Base-by-base conservation (phyloP, 2,113 vertebrate species). In the Scartelaos histophorus region DNA sequence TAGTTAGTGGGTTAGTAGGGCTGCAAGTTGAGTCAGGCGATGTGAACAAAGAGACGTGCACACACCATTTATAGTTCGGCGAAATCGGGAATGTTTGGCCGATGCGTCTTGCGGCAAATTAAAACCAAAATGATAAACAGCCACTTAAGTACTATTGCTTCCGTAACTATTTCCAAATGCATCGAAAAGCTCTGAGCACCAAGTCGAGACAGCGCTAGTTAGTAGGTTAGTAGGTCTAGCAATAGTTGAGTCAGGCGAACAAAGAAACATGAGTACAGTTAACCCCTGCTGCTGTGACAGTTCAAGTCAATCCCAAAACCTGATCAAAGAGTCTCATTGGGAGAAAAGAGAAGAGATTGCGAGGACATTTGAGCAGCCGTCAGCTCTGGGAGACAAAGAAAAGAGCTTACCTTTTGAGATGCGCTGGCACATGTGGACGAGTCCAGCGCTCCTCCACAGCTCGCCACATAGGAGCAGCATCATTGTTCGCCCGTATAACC, bases 401-500 rank as follows among this genome's bases (percentile, higher is more conserved):
- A 80, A 65, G 67, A 53, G 57, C 88, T 91, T 92, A 91, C 90
- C 91, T 91, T 43, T 90, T 75, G 69, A 86, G 70, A 85, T 84
- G 75, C 72, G 82, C 60, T 71, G 81, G 71, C 78, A 85, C 80
- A 75, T 76, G 83, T 24, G 82, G 69, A 82, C 29, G 73, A 81
- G 74, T 84, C 67, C 57, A 69, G 54, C 61, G 66, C 66, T 71
- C 66, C 49, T 69, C 29, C 46, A 54, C 70, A 70, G 66, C 82
- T 53, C 70, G 62, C n/a, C 66, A 70, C 85, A 81, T 66, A 61
- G 60, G 43, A 46, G 65, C 85, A 85, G 86, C 85, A 90, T 92
- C 90, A 92, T 92, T 92, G 91, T 93, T 91, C 91, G 82, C 77
- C 65, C 38, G 38, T 84, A 87, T 54, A 54, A 90, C 90, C 89